A percentile compares a stretch with the other conserved stretches of the same genome.
Evolutionary conservation across 2,113 vertebrate species (phyloP).

Genomic region (Sphyrna mokarran): DNA sequence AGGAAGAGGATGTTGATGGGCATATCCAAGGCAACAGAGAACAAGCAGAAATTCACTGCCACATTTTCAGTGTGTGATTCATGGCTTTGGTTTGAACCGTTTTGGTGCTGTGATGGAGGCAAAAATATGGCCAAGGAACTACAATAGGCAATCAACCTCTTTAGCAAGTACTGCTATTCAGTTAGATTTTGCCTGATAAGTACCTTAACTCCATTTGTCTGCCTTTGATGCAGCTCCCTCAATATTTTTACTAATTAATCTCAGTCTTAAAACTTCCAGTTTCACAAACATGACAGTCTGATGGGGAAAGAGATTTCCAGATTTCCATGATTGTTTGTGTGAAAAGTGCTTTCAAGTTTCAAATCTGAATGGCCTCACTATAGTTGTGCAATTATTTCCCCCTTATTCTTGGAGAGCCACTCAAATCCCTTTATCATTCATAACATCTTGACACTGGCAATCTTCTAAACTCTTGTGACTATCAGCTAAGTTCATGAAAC

Average conservation of each 20-base stretch:
- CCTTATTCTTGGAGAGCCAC: neutral
- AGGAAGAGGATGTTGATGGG: neutral
- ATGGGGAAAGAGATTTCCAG: neutral
- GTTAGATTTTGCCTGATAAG: neutral
- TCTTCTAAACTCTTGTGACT: neutral
- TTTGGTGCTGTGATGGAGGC: neutral
- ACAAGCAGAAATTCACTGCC: neutral
- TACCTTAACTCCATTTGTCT: neutral
- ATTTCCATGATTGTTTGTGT: neutral
- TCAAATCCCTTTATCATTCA: neutral
- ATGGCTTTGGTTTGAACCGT: neutral
- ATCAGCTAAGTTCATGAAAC: neutral
- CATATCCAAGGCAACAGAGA: neutral
- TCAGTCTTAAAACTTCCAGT: neutral
- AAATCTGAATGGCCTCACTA: neutral
- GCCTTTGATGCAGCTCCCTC: neutral
- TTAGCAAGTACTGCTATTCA: neutral
- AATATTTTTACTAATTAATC: neutral
- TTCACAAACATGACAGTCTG: neutral
- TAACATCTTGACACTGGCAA: neutral
- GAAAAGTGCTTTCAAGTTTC: neutral
- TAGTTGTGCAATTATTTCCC: neutral
- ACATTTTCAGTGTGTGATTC: neutral
- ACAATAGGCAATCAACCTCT: neutral
- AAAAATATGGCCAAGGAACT: neutral